phyloP scores from a whole-genome alignment of 2,113 vertebrate genomes.

The Accipiter cooperii region DNA sequence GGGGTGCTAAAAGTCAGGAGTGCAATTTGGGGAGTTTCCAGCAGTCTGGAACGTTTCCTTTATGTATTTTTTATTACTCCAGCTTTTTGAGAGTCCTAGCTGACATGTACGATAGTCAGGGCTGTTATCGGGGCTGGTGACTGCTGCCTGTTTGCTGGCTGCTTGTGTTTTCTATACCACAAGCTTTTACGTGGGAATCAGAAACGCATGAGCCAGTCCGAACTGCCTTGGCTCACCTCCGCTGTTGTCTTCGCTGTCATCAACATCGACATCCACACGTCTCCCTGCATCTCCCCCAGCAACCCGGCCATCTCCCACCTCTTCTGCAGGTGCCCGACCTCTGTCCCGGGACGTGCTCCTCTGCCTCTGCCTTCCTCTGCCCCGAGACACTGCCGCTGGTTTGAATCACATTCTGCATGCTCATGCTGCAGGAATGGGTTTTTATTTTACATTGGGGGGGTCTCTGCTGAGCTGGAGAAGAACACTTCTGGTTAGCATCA shows the following conservation, averaged over 20 bases:
- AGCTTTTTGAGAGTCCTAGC: not conserved
- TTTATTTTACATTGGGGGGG: not conserved
- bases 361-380: not conserved
- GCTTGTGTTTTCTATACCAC: fast-evolving
- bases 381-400: fast-evolving
- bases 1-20: not conserved
- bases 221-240: not conserved
- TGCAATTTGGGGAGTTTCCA: not conserved
- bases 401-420: not conserved
- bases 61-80: not conserved
- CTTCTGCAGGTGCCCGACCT: not conserved
- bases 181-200: not conserved
- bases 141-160: not conserved
- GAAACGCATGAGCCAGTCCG: not conserved
- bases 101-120: fast-evolving
- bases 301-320: not conserved
- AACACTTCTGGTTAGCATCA: not conserved
- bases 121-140: not conserved
- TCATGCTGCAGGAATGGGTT: not conserved
- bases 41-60: not conserved
- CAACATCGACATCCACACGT: not conserved
- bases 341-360: not conserved
- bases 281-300: not conserved
- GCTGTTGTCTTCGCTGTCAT: not conserved
- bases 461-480: not conserved